Evolutionary conservation across 2,888 invertebrate genomes (phyloP).

Genomic region (Lepas anatifera): DNA sequence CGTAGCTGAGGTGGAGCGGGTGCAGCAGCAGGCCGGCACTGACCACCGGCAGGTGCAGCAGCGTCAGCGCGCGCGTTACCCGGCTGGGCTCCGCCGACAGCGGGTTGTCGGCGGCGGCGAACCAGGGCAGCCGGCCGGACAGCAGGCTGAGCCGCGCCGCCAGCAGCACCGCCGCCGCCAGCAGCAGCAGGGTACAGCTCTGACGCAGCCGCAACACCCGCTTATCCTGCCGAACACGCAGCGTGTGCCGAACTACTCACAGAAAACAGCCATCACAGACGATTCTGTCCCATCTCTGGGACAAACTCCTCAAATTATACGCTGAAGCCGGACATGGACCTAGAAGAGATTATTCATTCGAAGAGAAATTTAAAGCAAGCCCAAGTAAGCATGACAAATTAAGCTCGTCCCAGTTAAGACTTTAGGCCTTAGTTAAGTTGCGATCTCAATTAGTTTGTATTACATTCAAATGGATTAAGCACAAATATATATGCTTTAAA

Average conservation of each 20-base stretch:
- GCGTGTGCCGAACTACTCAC: background rate
- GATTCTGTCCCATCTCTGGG: no score
- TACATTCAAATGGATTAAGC: no score
- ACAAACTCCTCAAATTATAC: no score
- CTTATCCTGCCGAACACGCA: background rate
- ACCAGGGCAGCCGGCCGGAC: conserved; percentile 47
- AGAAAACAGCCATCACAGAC: no score
- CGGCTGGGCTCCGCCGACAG: conserved; percentile 70
- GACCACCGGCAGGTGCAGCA: conserved; percentile 79
- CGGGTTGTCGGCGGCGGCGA: conserved; percentile 92
- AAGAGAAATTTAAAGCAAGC: no score
- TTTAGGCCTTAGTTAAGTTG: no score
- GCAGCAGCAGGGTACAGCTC: background rate
- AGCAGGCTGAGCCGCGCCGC: conserved; percentile 66
- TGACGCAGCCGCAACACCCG: background rate
- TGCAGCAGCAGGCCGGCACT: conserved; percentile 77
- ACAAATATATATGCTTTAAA: no score
- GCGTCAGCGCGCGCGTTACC: conserved; percentile 73
- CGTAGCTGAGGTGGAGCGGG: conserved; percentile 82
- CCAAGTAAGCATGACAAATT: no score
- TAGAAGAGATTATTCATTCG: no score
- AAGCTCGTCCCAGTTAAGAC: no score
- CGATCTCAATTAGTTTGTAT: no score
- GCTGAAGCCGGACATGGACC: no score
- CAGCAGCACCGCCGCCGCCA: conserved; percentile 45